Percentiles rank a stretch among this genome's conserved stretches.
phyloP scores from a whole-genome alignment of 2,797 vertebrate genomes.

The Tachyglossus aculeatus region DNA sequence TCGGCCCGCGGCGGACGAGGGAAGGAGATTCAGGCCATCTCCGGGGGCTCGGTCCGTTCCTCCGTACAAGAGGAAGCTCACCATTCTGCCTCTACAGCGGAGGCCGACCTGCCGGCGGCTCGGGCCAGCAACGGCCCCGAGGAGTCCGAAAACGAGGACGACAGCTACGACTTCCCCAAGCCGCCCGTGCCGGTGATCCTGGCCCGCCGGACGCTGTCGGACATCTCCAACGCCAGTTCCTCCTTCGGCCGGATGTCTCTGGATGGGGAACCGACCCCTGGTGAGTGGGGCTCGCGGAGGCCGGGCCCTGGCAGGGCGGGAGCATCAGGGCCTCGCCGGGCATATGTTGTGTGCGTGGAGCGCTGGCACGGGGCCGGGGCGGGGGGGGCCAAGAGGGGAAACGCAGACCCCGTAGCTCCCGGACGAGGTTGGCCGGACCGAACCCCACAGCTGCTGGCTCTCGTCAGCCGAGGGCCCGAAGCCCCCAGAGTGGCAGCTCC shows the following conservation, averaged over 20 bases:
- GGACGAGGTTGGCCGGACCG: background rate
- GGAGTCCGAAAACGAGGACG: slow-evolving; percentile 84
- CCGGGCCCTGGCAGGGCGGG: background rate
- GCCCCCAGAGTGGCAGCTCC: background rate
- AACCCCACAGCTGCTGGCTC: background rate
- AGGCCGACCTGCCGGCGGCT: slow-evolving; percentile 53
- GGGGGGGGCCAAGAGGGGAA: background rate
- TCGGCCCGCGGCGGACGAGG: background rate
- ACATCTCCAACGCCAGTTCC: slow-evolving; percentile 81
- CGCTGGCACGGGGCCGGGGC: background rate
- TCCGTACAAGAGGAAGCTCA: background rate
- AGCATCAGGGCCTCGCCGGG: no score
- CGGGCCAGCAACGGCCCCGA: slow-evolving; percentile 63
- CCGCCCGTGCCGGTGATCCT: slow-evolving; percentile 75
- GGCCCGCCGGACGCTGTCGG: slow-evolving; percentile 87
- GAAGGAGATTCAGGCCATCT: background rate
- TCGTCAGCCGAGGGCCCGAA: background rate
- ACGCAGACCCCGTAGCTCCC: background rate
- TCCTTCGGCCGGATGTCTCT: slow-evolving; percentile 84
- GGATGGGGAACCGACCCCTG: slow-evolving; percentile 76
- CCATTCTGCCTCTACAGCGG: slow-evolving; percentile 42
- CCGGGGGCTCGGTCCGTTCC: background rate
- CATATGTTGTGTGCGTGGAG: no score
- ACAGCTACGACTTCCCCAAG: slow-evolving; percentile 89
- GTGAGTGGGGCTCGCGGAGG: slow-evolving; percentile 32